phyloP scores from a whole-genome alignment of 2,113 vertebrate genomes.

The Chunga burmeisteri region DNA sequence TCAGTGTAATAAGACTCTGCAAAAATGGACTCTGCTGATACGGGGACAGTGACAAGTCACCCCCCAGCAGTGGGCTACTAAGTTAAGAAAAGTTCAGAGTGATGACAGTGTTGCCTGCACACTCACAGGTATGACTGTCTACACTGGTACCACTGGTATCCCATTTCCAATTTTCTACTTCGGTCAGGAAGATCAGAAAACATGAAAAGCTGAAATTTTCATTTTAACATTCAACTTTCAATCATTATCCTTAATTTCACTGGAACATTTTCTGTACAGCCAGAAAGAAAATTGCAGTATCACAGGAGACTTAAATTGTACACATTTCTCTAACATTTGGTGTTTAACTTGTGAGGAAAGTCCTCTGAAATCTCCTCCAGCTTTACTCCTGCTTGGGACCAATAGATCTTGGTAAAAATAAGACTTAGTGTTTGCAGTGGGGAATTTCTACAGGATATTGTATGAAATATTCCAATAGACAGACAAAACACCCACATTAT shows the following conservation, averaged over 20 bases:
- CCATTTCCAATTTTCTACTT: neutral
- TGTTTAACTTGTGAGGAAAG: neutral
- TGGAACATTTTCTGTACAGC: neutral
- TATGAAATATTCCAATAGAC: neutral
- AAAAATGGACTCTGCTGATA: neutral
- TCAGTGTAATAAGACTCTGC: neutral
- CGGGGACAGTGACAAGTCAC: neutral
- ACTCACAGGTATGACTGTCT: neutral
- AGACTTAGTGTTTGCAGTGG: neutral
- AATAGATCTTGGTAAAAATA: neutral
- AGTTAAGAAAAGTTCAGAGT: neutral
- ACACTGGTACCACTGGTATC: neutral
- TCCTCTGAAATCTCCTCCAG: neutral
- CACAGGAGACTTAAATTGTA: neutral
- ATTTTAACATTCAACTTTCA: neutral
- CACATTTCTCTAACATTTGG: neutral
- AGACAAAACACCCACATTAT: neutral
- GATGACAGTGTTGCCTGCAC: neutral
- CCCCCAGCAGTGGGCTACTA: neutral
- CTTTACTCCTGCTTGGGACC: neutral
- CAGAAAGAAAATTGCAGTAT: neutral
- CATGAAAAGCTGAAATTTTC: neutral
- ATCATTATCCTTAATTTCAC: neutral
- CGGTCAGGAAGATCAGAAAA: neutral
- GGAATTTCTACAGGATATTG: neutral